Conservation (phyloP, 2,888 invertebrate genomes). For the Caradrina kadenii region DNA sequence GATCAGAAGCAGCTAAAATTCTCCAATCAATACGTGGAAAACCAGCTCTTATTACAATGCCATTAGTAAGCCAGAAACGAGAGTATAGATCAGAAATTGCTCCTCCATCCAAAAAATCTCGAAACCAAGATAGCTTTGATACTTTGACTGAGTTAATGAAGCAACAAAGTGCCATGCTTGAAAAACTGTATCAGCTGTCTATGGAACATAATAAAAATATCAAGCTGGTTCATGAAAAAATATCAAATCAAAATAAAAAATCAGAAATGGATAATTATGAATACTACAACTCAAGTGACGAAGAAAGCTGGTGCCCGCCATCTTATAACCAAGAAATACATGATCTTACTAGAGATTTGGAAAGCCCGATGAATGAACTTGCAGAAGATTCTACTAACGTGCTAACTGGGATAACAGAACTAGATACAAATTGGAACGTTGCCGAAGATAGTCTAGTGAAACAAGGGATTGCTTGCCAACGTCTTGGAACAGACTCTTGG, state of each 20-base stretch:
- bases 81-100: neutral
- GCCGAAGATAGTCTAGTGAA: slow-evolving; percentile 13
- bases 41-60: neutral
- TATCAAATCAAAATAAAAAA: neutral
- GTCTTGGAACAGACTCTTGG: slow-evolving; percentile 23
- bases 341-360: neutral
- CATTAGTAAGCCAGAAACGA: slow-evolving; percentile 9
- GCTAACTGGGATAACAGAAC: neutral
- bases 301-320: neutral
- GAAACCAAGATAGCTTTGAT: neutral
- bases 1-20: slow-evolving; percentile 27
- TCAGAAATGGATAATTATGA: neutral
- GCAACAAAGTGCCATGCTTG: slow-evolving; percentile 19
- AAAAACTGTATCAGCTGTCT: slow-evolving; percentile 24
- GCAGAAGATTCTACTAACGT: neutral
- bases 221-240: slow-evolving; percentile 1
- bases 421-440: neutral
- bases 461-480: slow-evolving; percentile 32
- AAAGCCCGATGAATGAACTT: slow-evolving; percentile 1
- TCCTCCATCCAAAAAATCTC: slow-evolving; percentile 5
- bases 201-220: slow-evolving; percentile 21
- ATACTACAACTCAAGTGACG: neutral
- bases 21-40: slow-evolving; percentile 10
- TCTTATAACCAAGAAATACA: neutral
- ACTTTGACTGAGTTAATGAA: slow-evolving; percentile 18